These are phyloP conservation scores for Embidobia sp. DNA, from an alignment of 2,888 invertebrate genomes.

Conservation along the genomic window DNA sequence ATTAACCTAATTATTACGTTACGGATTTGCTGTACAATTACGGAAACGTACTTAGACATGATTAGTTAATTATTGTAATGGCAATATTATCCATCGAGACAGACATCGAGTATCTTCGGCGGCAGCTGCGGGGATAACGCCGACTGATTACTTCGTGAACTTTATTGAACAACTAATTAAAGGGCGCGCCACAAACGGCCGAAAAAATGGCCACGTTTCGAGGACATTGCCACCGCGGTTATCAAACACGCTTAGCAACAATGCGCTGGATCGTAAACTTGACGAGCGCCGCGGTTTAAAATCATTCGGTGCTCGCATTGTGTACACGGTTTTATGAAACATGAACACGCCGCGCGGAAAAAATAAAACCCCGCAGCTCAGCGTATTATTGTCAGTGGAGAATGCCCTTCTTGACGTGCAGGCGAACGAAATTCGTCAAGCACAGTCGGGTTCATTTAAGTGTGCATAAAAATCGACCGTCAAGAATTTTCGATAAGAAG, in stretches of 20 bases:
- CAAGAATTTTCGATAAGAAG: not conserved
- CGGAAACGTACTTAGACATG: no score
- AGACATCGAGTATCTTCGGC: no score
- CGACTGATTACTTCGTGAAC: no score
- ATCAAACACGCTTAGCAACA: conserved; percentile 16
- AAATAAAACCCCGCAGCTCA: conserved; percentile 21
- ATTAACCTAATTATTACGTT: no score
- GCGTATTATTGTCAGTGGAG: conserved; percentile 17
- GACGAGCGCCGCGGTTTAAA: conserved; percentile 21
- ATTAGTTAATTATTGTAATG: no score
- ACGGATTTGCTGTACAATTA: no score
- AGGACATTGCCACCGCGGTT: conserved; percentile 5
- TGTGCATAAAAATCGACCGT: not conserved
- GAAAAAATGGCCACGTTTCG: not conserved
- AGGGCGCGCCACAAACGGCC: not conserved
- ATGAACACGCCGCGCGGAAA: conserved; percentile 13
- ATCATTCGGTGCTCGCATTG: conserved; percentile 19
- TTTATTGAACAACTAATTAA: conserved; percentile 6
- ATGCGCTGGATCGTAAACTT: conserved; percentile 31
- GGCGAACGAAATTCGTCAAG: not conserved
- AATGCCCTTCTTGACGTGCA: conserved; percentile 1
- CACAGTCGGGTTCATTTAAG: conserved; percentile 3
- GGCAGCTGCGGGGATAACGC: no score
- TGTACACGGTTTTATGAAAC: conserved; percentile 35
- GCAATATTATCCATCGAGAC: no score